A percentile compares a stretch with the other conserved stretches of the same genome.
phyloP scores from a whole-genome alignment of 2,797 vertebrate species.

The Meriones psammophilus region DNA sequence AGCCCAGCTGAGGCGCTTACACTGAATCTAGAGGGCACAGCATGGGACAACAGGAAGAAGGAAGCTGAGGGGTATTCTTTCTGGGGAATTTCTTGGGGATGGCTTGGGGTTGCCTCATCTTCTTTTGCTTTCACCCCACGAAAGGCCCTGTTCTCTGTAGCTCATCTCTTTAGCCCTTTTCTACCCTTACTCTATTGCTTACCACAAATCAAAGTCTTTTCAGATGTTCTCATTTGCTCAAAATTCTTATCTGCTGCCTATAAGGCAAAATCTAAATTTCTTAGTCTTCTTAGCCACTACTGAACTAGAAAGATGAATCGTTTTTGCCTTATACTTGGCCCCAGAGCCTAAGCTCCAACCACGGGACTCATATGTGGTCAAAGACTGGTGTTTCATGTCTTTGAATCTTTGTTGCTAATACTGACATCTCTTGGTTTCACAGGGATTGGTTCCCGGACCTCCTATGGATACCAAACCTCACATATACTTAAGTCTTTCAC shows the following conservation, averaged over 20 bases:
- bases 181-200: neutral
- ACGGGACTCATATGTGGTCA: neutral
- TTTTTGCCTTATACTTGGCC: neutral
- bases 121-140: neutral
- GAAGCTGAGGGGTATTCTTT: neutral
- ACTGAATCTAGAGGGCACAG: slow-evolving; percentile 89
- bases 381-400: neutral
- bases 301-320: neutral
- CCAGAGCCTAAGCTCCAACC: neutral
- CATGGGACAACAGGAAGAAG: rapidly evolving
- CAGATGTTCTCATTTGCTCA: neutral
- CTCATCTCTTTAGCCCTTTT: neutral
- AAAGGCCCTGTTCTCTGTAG: neutral
- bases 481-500: neutral
- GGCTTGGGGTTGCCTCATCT: neutral
- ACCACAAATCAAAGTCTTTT: neutral
- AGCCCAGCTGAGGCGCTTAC: slow-evolving; percentile 91
- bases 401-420: neutral
- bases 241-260: neutral
- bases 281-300: neutral
- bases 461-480: neutral
- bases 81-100: too few species aligned
- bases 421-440: neutral
- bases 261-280: neutral
- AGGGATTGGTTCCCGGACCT: neutral